Evolutionary conservation across 2,888 invertebrate species (phyloP).

Genomic region (Leucophenga montana): DNA sequence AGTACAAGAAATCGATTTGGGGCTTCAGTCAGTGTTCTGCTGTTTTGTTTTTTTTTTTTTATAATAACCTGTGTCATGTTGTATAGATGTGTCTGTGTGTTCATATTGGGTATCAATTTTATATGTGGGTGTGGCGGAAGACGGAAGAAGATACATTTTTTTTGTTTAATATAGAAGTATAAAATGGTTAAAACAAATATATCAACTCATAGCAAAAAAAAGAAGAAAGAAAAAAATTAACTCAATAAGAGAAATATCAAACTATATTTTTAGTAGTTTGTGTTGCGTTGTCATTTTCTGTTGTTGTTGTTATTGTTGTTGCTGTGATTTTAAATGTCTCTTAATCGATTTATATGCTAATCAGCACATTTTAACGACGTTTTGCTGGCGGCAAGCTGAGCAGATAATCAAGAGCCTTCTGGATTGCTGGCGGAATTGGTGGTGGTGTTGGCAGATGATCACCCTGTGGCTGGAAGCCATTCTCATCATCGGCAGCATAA

Average conservation of each 20-base stretch:
- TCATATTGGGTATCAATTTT: neutral
- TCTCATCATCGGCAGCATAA: conserved; percentile 83
- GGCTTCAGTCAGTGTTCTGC: conserved; percentile 60
- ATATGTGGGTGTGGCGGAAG: conserved; percentile 18
- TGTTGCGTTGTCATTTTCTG: conserved; percentile 32
- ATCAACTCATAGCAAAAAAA: conserved; percentile 11
- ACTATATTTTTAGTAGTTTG: conserved; percentile 1
- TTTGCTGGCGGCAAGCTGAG: conserved; percentile 78
- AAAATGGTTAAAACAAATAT: conserved; percentile 15
- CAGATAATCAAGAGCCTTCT: conserved; percentile 82
- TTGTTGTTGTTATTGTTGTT: conserved; percentile 43
- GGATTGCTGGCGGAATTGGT: conserved; percentile 84
- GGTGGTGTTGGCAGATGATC: conserved; percentile 84
- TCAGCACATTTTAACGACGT: conserved; percentile 60
- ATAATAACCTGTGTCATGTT: neutral
- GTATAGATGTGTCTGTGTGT: neutral
- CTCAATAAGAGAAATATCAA: neutral
- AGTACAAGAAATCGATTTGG: neutral
- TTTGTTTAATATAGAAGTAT: neutral
- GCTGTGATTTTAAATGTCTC: conserved; percentile 22
- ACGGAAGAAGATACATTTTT: conserved; percentile 12
- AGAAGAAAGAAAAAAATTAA: neutral
- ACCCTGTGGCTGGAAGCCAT: conserved; percentile 77
- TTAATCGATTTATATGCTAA: conserved; percentile 28
- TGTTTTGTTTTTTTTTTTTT: neutral